Conservation (phyloP, 2,797 vertebrate genomes). For the Clarias fuscus region DNA sequence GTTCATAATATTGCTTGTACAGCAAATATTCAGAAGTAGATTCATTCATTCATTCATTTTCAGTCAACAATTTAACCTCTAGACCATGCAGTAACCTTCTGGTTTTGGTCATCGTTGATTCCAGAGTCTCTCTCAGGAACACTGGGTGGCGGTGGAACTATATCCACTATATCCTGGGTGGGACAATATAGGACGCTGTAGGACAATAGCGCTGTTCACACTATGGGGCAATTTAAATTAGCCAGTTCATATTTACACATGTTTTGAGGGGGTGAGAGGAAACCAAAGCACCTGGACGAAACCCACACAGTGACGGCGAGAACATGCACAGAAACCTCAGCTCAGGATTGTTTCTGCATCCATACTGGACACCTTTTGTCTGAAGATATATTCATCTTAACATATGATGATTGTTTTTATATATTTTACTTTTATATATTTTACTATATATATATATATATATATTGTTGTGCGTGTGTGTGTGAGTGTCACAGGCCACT, state of each 20-base stretch:
- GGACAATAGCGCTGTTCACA: neutral
- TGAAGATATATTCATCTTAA: neutral
- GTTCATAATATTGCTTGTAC: neutral
- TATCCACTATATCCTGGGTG: neutral
- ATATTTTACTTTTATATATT: no score
- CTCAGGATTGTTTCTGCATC: neutral
- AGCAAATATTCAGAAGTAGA: neutral
- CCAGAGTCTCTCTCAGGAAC: neutral
- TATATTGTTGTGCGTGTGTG: no score
- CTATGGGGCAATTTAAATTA: neutral
- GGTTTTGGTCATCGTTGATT: neutral
- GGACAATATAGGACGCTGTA: neutral
- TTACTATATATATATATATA: no score
- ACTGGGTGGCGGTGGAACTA: neutral
- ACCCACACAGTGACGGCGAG: neutral
- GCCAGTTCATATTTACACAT: neutral
- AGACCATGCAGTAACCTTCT: neutral
- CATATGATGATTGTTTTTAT: neutral
- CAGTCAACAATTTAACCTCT: neutral
- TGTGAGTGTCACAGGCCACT: no score
- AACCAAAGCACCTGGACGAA: neutral
- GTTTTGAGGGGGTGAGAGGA: neutral
- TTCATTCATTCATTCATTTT: slow-evolving; percentile 4
- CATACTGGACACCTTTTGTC: neutral
- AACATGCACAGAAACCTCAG: neutral